Evolutionary conservation across 2,888 invertebrate species (phyloP), one percentile per base, ranked within the genome.

Genomic region (Linnaemya vulpina): DNA sequence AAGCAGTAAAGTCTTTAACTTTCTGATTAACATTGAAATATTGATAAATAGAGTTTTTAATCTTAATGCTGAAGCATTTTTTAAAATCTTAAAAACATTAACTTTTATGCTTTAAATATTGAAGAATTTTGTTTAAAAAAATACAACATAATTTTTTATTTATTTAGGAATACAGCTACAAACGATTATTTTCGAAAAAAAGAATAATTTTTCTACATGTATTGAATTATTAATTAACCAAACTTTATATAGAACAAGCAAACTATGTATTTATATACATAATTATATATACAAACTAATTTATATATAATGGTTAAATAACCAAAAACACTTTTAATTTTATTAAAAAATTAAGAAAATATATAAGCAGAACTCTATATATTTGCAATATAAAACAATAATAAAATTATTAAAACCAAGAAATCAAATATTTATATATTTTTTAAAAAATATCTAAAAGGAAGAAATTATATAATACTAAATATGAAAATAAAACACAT

Each of bases 341-440:
- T 82, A 77, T 67, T 51, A 20, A 7, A 17, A 51, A 46, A 3
- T 9, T 10, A 76, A 38, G 1, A 49, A 83, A 25, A 65, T 5
- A 65, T 43, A 22, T 22, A 74, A 74, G 78, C 76, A 81, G 82
- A 78, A 82, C 58, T 76, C 35, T 84, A 85, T 77, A 83, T 85
- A 85, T 83, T 86, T 86, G 86, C 83, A 86, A 86, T 60, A 86
- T 70, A 76, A 68, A 82, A 0, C 25, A 81, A 77, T 58, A 81
- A 83, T 74, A 80, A 73, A 80, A 83, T 73, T 73, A 83, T 75
- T 78, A 73, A 58, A 20, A 49, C 5, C 15, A 53, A 62, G 46
- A 63, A 65, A 74, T 63, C 51, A 75, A 82, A 82, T 79, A 85
- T 85, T 82, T 85, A 85, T 82, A 85, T 85, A 85, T 85, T 82